Base-by-base conservation (phyloP, 2,797 vertebrate genomes). In the Streptopelia turtur region DNA sequence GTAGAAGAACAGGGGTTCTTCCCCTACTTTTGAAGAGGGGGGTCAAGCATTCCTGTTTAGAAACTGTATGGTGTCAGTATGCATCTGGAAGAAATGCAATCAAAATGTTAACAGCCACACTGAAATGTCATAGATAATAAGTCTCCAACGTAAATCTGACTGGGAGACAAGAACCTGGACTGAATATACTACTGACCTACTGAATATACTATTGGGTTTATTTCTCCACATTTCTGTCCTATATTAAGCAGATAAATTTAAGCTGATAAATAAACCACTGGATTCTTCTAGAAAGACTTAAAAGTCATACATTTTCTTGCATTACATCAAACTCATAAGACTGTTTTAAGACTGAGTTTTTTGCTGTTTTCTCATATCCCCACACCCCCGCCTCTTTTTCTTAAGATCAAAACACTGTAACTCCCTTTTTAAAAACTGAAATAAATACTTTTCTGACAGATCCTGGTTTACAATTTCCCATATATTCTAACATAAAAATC, bases 321-420 rank as follows among this genome's bases (percentile, higher is more conserved):
- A 68, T 45, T 86, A 57, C 6, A 47, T n/a, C 33, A 49, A 69
- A 47, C 10, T 47, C 1, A 0, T 49, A 37, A 17, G 6, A 33
- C 23, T 52, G 35, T 33, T 55, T 39, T 33, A 66, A 23, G 14
- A 65, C 12, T 33, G 23, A 33, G 9, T 2, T 45, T 45, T 43
- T 15, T 49, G 11, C 15, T 28, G 13, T 33, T 50, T 43, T 16
- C 1, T 57, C 56, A 11, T 37, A 5, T 24, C 7, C 13, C 4
- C 2, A 27, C 13, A 5, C 1, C 5, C 1, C 25, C 7, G 4
- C 13, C 7, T 50, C 30, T 31, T 33, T 15, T 43, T 28, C 59
- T n/a, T 9, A 21, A 25, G n/a, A 41, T 49, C 9, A 20, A 68
- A 81, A 77, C 23, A n/a, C 37, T 45, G 7, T 41, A 65, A 39